Base-by-base conservation (phyloP, 92 coral and sea anemone species). In the Phenganax subtilis region DNA sequence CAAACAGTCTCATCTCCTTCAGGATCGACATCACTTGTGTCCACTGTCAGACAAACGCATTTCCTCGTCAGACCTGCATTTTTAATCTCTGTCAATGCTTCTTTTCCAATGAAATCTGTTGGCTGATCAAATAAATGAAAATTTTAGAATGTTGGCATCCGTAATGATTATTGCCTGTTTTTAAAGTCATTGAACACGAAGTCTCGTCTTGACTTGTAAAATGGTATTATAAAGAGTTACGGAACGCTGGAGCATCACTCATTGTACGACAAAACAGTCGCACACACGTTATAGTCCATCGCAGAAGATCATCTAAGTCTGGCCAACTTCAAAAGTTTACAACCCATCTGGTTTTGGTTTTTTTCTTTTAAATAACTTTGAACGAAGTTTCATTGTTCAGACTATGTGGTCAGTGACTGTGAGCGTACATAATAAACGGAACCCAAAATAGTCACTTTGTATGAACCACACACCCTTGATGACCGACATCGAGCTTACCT, bases 1-100 rank as follows among this genome's bases (percentile, higher is more conserved):
- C 98, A 93, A 30, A 93, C 90, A 28, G 91, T 72, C 76, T 93
- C 98, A 65, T 93, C 92, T 54, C 98, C 98, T 75, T 93, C 98
- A 0, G 98, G 98, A 64, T 93, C 98, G 31, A 87, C 92, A 56
- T 93, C 98, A 20, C 87, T 91, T 20, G 98, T 93, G 44, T 93
- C 98, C 7, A 93, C 92, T 0, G 93, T 89, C 84, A 93, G 83
- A 69, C 91, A 85, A 6, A 93, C 93, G 8, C 90, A 88, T 52
- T 88, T 89, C 62, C 87, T 86, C 69, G 86, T 87, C 72, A 93
- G 82, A 27, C 97, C 98, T 9, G 88, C 90, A 53, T 91, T 92
- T 73, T 90, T 90, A 69, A 87, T 90, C 63, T 87, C 87, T 57
- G 88, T 83, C 71, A 93, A 87, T n/a, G 91, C 90, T 84, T 93